Percentiles rank a stretch among this genome's conserved stretches.
phyloP scores from a whole-genome alignment of 2,113 vertebrate species.

The Pongo abelii region DNA sequence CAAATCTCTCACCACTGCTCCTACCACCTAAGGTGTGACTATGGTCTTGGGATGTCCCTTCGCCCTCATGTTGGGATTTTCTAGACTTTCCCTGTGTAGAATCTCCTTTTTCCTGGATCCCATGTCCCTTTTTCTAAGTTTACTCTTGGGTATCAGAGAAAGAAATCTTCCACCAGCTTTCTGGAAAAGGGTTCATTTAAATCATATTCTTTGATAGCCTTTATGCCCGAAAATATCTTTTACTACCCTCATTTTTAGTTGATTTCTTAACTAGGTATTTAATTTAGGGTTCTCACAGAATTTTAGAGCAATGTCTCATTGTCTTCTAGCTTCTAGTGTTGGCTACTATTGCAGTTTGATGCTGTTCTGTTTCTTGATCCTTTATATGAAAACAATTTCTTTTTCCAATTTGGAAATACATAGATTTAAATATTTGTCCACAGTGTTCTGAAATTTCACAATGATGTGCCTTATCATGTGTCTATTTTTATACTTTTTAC shows the following conservation, averaged over 20 bases:
- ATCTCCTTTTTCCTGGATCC: background rate
- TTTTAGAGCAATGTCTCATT: background rate
- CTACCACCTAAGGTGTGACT: background rate
- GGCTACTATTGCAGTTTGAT: background rate
- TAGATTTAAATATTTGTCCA: background rate
- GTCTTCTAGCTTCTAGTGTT: background rate
- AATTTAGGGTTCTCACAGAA: background rate
- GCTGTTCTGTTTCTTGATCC: background rate
- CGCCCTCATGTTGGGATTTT: background rate
- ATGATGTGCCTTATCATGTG: background rate
- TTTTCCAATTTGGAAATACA: background rate
- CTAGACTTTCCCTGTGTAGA: background rate
- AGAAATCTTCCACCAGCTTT: background rate
- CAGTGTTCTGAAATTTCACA: background rate
- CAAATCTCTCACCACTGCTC: background rate
- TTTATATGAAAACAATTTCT: background rate
- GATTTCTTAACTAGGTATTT: background rate
- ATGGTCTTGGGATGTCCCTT: background rate
- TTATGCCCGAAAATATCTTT: background rate
- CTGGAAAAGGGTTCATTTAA: background rate
- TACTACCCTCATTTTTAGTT: background rate
- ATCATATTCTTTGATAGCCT: background rate
- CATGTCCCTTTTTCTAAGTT: background rate
- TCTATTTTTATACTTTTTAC: background rate
- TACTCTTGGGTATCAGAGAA: no score